Percentiles rank a stretch among this genome's conserved stretches.
Evolutionary conservation across 1,140 invertebrate genomes (phyloP).

Genomic region (Frieseomelitta varia): DNA sequence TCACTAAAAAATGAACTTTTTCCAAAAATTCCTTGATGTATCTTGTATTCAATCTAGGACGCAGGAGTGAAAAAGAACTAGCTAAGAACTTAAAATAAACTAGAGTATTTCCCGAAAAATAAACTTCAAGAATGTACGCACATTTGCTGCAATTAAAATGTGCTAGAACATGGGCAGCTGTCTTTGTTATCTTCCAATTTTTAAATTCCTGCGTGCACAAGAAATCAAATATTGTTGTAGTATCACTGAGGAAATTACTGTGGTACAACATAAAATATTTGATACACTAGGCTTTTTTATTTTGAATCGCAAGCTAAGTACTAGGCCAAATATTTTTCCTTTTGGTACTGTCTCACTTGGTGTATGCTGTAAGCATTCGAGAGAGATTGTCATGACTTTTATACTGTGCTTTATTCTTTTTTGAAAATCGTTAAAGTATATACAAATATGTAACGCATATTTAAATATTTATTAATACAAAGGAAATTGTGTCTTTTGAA

Average conservation of each 20-base stretch:
- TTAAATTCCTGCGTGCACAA: conserved; percentile 51
- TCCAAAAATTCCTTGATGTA: conserved; percentile 1
- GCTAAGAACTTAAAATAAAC: conserved; percentile 57
- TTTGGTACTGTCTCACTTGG: conserved; percentile 47
- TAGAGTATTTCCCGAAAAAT: conserved; percentile 54
- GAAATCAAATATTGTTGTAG: conserved; percentile 42
- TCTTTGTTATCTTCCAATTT: conserved; percentile 46
- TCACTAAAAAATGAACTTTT: background rate
- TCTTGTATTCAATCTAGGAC: conserved; percentile 42
- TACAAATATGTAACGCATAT: conserved; percentile 35
- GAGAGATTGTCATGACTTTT: conserved; percentile 61
- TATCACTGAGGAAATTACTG: conserved; percentile 31
- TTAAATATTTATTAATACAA: conserved; percentile 30
- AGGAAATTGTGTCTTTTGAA: conserved; percentile 27
- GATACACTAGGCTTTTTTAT: conserved; percentile 40
- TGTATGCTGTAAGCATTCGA: conserved; percentile 48
- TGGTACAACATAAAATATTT: conserved; percentile 36
- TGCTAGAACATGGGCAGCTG: conserved; percentile 52
- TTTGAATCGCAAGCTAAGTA: conserved; percentile 30
- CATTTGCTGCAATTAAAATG: conserved; percentile 59
- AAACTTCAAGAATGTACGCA: conserved; percentile 47
- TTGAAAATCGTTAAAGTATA: background rate
- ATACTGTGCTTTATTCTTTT: background rate
- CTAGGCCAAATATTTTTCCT: conserved; percentile 40
- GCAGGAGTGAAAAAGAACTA: conserved; percentile 58